Percentiles rank a stretch among this genome's conserved stretches.
phyloP scores from a whole-genome alignment of 2,113 vertebrate species.

The Amia ocellicauda region DNA sequence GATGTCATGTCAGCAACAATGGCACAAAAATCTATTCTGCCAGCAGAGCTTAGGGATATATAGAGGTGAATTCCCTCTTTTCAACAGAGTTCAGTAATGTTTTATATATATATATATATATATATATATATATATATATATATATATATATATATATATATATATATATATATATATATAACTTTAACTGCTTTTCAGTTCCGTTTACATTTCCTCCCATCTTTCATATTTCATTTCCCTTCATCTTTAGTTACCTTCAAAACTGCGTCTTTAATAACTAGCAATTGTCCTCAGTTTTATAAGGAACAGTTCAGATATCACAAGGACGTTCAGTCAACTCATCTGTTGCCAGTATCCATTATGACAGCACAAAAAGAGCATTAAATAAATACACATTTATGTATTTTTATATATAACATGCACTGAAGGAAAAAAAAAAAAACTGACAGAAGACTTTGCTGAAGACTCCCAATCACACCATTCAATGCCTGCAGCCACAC shows the following conservation, averaged over 20 bases:
- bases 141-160: too few relatives aligned
- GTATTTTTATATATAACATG: conserved; percentile 37
- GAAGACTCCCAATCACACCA: conserved; percentile 71
- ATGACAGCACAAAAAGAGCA: conserved; percentile 28
- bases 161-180: too few relatives aligned
- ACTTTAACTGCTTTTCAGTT: conserved; percentile 23
- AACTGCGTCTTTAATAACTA: background rate
- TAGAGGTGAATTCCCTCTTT: too few relatives aligned
- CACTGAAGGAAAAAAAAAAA: conserved; percentile 32
- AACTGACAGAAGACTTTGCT: conserved; percentile 63
- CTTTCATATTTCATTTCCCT: conserved; percentile 54
- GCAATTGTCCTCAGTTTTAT: conserved; percentile 48
- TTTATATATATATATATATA: too few relatives aligned
- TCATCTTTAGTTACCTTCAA: background rate
- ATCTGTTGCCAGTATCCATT: conserved; percentile 33
- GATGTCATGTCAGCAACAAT: too few relatives aligned
- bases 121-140: too few relatives aligned
- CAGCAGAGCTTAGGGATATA: too few relatives aligned
- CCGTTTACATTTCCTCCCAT: conserved; percentile 27
- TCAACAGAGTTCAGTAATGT: too few relatives aligned
- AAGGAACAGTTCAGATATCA: conserved; percentile 47
- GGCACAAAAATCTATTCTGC: too few relatives aligned
- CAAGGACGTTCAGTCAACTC: conserved; percentile 41
- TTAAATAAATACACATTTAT: conserved; percentile 47
- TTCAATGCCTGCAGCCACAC: conserved; percentile 71